A percentile compares a stretch with the other conserved stretches of the same genome.
Evolutionary conservation across 2,797 vertebrate species (phyloP).

Genomic region (Adelosebastes latens): DNA sequence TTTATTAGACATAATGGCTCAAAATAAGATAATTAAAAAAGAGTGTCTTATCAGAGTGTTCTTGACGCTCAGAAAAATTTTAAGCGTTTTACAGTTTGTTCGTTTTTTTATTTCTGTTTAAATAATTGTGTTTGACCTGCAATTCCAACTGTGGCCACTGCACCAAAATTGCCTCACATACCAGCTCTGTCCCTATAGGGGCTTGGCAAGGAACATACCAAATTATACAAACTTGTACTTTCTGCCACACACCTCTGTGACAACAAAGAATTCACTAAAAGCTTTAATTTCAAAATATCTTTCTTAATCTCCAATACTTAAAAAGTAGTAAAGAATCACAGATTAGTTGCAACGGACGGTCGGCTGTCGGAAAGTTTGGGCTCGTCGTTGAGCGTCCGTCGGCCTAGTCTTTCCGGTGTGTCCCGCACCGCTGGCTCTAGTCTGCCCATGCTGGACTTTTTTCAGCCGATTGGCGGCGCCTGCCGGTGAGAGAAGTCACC

Average conservation of each 20-base stretch:
- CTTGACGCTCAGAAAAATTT: too few species aligned
- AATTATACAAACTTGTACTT: background rate
- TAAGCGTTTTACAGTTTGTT: too few species aligned
- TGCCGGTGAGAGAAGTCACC: too few species aligned
- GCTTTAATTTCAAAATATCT: background rate
- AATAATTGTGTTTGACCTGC: background rate
- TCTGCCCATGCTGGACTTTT: too few species aligned
- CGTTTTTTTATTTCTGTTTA: background rate
- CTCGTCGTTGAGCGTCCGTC: too few species aligned
- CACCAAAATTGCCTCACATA: background rate
- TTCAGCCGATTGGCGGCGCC: too few species aligned
- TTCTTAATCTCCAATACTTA: background rate
- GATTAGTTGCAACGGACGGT: too few species aligned
- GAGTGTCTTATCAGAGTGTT: background rate
- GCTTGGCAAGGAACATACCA: too few species aligned
- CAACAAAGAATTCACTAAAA: background rate
- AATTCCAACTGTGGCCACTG: background rate
- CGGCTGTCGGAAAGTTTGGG: too few species aligned
- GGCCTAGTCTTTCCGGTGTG: too few species aligned
- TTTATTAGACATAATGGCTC: background rate
- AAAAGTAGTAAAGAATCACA: background rate
- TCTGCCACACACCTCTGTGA: background rate
- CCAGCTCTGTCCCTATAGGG: too few species aligned
- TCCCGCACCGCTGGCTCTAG: too few species aligned
- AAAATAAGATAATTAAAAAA: background rate